Evolutionary conservation across 23 tunicate species (phyloP).

Genomic region (Oikopleura vanhoeffeni): DNA sequence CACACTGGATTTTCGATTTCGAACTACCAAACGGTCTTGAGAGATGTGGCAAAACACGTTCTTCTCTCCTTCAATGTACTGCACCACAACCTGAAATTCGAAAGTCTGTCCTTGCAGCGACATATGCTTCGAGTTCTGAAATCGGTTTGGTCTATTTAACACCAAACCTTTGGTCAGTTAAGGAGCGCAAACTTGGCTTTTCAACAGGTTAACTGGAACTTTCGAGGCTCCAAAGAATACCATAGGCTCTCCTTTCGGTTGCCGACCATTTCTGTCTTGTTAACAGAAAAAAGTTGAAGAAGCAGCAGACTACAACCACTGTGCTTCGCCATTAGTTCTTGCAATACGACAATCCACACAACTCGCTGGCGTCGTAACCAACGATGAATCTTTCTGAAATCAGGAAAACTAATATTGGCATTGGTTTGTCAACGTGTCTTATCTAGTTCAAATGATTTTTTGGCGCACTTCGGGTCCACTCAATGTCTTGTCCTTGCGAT

Average conservation of each 20-base stretch:
- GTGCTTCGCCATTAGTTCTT: neutral
- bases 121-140: neutral
- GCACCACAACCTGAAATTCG: neutral
- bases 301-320: neutral
- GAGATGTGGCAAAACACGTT: neutral
- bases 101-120: neutral
- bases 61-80: neutral
- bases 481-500: too few species aligned
- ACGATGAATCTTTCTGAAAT: neutral
- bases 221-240: too few species aligned
- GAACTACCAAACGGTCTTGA: too few species aligned
- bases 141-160: neutral
- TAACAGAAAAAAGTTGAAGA: neutral
- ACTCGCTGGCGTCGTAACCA: neutral
- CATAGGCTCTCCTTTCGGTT: slow-evolving; percentile 16
- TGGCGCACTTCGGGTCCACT: too few species aligned
- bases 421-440: neutral
- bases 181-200: neutral
- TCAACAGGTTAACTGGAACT: too few species aligned
- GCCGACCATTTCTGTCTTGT: slow-evolving; percentile 15
- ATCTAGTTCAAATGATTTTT: neutral
- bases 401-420: neutral
- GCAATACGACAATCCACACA: neutral
- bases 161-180: neutral
- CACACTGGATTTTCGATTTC: too few species aligned